Evolutionary conservation across 1,140 invertebrate genomes (phyloP).

Genomic region (Lordiphosa mommai): DNA sequence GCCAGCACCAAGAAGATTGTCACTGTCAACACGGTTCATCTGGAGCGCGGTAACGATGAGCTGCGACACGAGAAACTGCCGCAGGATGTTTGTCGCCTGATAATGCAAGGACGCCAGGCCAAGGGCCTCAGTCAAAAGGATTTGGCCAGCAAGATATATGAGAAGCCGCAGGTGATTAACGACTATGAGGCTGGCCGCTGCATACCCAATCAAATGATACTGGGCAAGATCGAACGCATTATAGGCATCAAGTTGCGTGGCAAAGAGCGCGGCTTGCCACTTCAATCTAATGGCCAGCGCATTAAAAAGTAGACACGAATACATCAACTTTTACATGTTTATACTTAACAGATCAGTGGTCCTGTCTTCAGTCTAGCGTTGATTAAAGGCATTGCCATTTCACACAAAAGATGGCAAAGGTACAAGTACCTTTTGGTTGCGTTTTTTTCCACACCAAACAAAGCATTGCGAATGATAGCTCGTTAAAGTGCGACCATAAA

Average conservation of each 20-base stretch:
- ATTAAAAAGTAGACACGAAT: background rate
- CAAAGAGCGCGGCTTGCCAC: conserved; percentile 80
- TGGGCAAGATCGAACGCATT: conserved; percentile 94
- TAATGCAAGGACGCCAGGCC: conserved; percentile 93
- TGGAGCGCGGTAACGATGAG: background rate
- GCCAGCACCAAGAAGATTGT: background rate
- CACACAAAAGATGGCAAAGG: too few species aligned
- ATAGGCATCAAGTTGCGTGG: conserved; percentile 94
- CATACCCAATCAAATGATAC: conserved; percentile 95
- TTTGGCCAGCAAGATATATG: conserved; percentile 96
- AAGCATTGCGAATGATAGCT: conserved; percentile 43
- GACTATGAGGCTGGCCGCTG: conserved; percentile 96
- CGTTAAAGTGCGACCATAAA: conserved; percentile 56
- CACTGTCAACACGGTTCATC: background rate
- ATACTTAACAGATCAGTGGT: background rate
- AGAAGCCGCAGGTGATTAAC: conserved; percentile 96
- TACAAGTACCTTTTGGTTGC: conserved; percentile 83
- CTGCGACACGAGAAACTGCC: conserved; percentile 3
- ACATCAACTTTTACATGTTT: background rate
- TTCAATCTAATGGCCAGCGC: background rate
- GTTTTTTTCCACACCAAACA: conserved; percentile 33
- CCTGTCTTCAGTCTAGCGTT: background rate
- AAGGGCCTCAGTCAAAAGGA: conserved; percentile 97
- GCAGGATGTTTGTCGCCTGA: conserved; percentile 84
- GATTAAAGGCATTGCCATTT: conserved; percentile 83